A percentile compares a stretch with the other conserved stretches of the same genome.
These are phyloP conservation scores for Semnornis frantzii DNA, from an alignment of 2,113 vertebrate species.

Conservation along the genomic window DNA sequence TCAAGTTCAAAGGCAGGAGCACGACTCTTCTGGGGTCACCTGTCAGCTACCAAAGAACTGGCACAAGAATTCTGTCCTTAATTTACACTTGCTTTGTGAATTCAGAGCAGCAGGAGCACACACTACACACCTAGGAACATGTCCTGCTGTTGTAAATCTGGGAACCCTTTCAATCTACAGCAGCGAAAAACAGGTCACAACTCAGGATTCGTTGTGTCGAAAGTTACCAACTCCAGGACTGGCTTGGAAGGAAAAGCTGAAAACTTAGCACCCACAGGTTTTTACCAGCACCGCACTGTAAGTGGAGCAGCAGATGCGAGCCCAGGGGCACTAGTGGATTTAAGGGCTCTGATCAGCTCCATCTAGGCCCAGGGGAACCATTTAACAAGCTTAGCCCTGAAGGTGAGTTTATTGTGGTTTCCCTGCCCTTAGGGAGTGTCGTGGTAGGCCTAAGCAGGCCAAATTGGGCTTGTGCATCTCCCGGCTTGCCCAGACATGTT, in stretches of 20 bases:
- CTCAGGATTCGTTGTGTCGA: neutral
- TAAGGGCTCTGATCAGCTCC: neutral
- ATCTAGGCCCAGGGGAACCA: neutral
- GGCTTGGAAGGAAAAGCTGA: neutral
- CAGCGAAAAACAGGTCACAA: neutral
- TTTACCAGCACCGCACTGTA: neutral
- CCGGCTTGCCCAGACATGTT: too few species aligned
- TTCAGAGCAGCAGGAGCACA: neutral
- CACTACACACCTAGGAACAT: fast-evolving
- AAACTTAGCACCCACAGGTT: fast-evolving
- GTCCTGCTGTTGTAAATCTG: neutral
- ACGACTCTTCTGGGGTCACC: neutral
- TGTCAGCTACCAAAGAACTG: neutral
- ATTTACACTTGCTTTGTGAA: neutral
- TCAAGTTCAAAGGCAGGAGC: neutral
- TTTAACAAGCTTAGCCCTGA: neutral
- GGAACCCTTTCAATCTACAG: neutral
- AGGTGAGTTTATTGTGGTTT: neutral
- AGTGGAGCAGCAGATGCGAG: neutral
- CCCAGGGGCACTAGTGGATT: neutral
- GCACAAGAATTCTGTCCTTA: neutral
- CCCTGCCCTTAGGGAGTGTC: neutral
- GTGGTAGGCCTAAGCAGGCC: too few species aligned
- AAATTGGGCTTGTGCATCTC: too few species aligned
- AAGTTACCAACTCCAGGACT: neutral